phyloP scores from a whole-genome alignment of 2,113 vertebrate genomes.

The Odocoileus virginianus region DNA sequence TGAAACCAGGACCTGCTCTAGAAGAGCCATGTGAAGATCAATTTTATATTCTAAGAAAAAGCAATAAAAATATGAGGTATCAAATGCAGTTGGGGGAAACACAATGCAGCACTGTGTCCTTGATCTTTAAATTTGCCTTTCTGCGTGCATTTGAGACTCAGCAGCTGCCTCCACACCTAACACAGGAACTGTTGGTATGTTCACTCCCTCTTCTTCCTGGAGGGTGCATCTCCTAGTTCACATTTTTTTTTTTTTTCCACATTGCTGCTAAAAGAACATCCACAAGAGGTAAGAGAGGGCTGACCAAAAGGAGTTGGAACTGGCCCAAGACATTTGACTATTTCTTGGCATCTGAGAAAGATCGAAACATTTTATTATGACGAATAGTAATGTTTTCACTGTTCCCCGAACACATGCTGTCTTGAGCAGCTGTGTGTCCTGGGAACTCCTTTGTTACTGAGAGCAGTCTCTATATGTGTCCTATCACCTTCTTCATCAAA shows the following conservation, averaged over 20 bases:
- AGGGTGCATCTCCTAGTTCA: not conserved
- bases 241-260: not conserved
- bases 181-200: conserved; percentile 51
- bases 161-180: conserved; percentile 64
- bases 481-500: not conserved
- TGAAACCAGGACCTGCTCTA: not conserved
- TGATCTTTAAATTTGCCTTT: conserved; percentile 54
- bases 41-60: conserved; percentile 21
- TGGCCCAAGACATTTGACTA: conserved; percentile 59
- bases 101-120: not conserved
- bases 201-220: conserved; percentile 31
- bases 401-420: conserved; percentile 53
- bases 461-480: not conserved
- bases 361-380: conserved; percentile 52
- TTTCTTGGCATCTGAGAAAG: conserved; percentile 72
- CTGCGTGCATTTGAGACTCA: conserved; percentile 19
- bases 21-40: not conserved
- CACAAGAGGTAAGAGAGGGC: conserved; percentile 45
- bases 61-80: not conserved
- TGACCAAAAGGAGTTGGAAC: conserved; percentile 64
- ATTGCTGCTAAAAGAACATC: conserved; percentile 65
- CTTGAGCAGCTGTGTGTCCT: conserved; percentile 75
- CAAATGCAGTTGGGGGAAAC: not conserved
- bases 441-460: conserved; percentile 61
- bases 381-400: conserved; percentile 61